Evolutionary conservation across 2,888 invertebrate species (phyloP).

Genomic region (Zootermopsis nevadensis): DNA sequence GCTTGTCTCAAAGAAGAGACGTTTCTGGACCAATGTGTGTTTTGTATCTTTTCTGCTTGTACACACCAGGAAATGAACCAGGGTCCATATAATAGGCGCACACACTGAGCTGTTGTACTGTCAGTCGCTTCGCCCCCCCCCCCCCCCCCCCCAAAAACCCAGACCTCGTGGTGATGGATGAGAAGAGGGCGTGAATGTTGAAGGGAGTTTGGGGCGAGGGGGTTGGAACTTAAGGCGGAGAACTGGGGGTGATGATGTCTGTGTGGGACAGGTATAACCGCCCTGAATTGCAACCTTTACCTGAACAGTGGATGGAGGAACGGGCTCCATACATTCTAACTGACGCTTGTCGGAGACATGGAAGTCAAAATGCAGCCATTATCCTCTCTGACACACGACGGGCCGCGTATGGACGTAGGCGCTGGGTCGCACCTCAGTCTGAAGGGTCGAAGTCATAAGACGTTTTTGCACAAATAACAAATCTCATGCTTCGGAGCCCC

Average conservation of each 20-base stretch:
- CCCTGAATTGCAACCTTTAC: slow-evolving; percentile 16
- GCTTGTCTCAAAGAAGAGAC: too few relatives aligned
- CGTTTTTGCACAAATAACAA: not conserved
- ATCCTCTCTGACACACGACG: too few relatives aligned
- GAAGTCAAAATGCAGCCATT: not conserved
- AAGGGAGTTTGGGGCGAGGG: not conserved
- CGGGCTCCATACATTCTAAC: not conserved
- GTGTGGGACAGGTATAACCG: slow-evolving; percentile 5
- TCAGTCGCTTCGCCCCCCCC: slow-evolving; percentile 16
- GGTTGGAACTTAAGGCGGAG: not conserved
- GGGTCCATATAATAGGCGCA: too few relatives aligned
- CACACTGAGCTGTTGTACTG: not conserved
- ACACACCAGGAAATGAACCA: too few relatives aligned
- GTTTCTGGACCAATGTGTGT: too few relatives aligned
- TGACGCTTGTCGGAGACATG: not conserved
- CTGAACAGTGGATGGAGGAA: slow-evolving; percentile 10
- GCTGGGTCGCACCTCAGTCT: too few relatives aligned
- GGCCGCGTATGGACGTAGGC: too few relatives aligned
- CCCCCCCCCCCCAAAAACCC: too few relatives aligned
- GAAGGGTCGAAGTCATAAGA: too few relatives aligned
- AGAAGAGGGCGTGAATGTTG: not conserved
- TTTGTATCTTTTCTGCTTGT: too few relatives aligned
- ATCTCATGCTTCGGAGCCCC: not conserved
- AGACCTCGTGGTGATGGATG: not conserved
- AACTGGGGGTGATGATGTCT: not conserved